Evolutionary conservation across 2,797 vertebrate species (phyloP), one percentile per base, ranked within the genome.

Genomic region (Alcedo quadribrachys): DNA sequence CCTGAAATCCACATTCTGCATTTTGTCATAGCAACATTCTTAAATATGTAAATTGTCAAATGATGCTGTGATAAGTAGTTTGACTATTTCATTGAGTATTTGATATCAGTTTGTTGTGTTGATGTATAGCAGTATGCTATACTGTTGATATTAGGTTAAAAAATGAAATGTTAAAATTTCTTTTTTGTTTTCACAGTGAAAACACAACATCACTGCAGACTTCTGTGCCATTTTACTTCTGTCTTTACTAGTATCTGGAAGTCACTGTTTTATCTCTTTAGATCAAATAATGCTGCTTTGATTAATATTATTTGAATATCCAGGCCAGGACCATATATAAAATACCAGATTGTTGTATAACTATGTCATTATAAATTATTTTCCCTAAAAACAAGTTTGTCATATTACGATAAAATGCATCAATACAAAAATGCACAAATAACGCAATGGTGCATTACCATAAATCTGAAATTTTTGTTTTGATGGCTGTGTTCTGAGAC

Each of bases 151-250:
- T 89, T 80, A 24, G 20, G 32, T 71, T 88, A 71, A 80, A 86
- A 88, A 90, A 68, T 46, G 2, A 84, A 69, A 35, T 57, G 35
- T 33, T 12, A 46, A 1, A 7, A 69, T 71, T 42, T 70, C 30
- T 71, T 81, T 55, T 33, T 5, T 77, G 4, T 35, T 84, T 35
- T 6, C 15, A 17, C 43, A 60, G 11, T 78, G 55, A 83, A 87
- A 81, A 73, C 3, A 12, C n/a, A 37, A 37, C 46, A 15, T 76
- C 11, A 14, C 12, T 58, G 19, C 58, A 73, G 9, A n/a, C 12
- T 81, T 67, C 37, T 42, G 27, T 92, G 33, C 28, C 11, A 35
- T 85, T 93, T 81, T 81, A 22, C 42, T 88, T 87, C 54, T 86
- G 24, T 3, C 21, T 63, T 50, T 75, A 48, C 27, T 73, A 74